Conservation (phyloP, 2,797 vertebrate species). For the Danio kyathit region DNA sequence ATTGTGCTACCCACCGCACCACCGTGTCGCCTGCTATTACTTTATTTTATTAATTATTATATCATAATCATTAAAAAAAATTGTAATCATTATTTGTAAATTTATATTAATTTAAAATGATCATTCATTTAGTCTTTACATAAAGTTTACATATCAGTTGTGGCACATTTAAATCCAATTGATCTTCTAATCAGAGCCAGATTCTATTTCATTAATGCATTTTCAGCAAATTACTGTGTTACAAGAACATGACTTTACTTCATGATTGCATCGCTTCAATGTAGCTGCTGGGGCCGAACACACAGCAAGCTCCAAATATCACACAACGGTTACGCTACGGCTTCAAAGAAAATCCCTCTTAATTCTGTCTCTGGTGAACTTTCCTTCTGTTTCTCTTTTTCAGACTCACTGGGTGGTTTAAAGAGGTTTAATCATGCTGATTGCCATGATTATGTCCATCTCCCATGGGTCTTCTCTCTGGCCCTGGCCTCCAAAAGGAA, state of each 20-base stretch:
- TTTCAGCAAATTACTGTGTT: no score
- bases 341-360: constrained; percentile 53
- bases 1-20: no score
- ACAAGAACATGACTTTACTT: not conserved
- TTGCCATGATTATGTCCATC: constrained; percentile 59
- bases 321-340: not conserved
- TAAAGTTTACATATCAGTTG: no score
- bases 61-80: no score
- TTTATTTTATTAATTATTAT: no score
- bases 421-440: constrained; percentile 60
- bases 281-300: constrained; percentile 31
- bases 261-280: constrained; percentile 26
- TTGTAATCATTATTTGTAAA: no score
- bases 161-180: no score
- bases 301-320: constrained; percentile 14
- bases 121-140: no score
- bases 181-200: no score
- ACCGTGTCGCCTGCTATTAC: no score
- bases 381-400: constrained; percentile 38
- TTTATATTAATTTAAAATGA: no score
- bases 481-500: constrained; percentile 72
- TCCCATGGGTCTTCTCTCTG: constrained; percentile 57
- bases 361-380: constrained; percentile 42
- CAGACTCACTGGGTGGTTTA: constrained; percentile 62
- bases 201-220: no score